phyloP scores from a whole-genome alignment of 2,797 vertebrate genomes.

The Clarias laeviceps region DNA sequence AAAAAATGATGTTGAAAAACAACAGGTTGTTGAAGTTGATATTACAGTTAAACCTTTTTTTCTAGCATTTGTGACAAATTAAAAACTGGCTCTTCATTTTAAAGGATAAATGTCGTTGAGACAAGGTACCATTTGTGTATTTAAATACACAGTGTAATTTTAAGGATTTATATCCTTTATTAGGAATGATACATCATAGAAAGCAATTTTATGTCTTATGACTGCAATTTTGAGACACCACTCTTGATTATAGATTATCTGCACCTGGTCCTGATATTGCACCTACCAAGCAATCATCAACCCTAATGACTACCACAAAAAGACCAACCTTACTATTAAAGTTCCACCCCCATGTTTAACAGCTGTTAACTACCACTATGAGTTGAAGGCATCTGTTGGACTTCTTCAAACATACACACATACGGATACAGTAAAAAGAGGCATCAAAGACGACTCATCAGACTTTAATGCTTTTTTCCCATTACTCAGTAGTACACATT shows the following conservation, averaged over 20 bases:
- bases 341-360: neutral
- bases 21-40: neutral
- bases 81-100: neutral
- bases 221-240: neutral
- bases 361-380: neutral
- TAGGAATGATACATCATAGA: neutral
- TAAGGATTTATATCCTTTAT: neutral
- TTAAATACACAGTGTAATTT: neutral
- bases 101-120: neutral
- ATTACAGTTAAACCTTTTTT: neutral
- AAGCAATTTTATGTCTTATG: neutral
- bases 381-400: neutral
- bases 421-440: neutral
- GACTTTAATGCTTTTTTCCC: neutral
- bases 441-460: neutral
- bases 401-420: slow-evolving; percentile 14
- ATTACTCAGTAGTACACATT: neutral
- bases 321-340: neutral
- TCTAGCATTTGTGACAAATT: neutral
- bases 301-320: slow-evolving; percentile 23
- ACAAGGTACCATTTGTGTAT: neutral
- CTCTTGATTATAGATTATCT: slow-evolving; percentile 12
- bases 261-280: neutral
- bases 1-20: neutral
- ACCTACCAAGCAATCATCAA: neutral